A percentile compares a stretch with the other conserved stretches of the same genome.
These are phyloP conservation scores for Athalia rosae DNA, from an alignment of 2,888 invertebrate species.

Conservation along the genomic window DNA sequence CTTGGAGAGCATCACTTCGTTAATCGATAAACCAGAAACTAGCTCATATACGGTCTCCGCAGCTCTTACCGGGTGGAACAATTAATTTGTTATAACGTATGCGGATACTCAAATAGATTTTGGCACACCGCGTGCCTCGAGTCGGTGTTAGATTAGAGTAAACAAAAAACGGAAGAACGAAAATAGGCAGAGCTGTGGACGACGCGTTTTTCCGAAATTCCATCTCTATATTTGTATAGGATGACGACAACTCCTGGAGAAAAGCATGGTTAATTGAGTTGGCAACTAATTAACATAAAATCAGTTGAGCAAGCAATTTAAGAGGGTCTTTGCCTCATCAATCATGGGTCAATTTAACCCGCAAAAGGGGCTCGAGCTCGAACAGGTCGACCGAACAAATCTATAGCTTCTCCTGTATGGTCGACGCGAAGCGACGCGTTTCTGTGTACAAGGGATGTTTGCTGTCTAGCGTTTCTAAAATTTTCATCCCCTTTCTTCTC, in stretches of 20 bases:
- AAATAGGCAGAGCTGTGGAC: no score
- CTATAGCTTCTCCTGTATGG: neutral
- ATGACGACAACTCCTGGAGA: neutral
- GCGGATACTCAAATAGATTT: no score
- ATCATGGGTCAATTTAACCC: slow-evolving; percentile 34
- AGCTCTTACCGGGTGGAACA: no score
- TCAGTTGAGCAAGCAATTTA: slow-evolving; percentile 22
- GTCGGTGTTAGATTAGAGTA: no score
- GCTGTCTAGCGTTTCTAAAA: slow-evolving; percentile 28
- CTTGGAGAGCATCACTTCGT: neutral
- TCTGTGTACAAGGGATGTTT: slow-evolving; percentile 31
- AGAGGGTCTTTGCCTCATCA: slow-evolving; percentile 16
- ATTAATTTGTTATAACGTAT: no score
- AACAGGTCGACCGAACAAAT: neutral
- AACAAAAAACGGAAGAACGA: no score
- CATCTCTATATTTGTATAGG: no score
- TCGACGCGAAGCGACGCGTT: neutral
- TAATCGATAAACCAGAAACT: slow-evolving; percentile 16
- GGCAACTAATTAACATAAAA: slow-evolving; percentile 25
- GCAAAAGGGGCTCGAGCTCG: slow-evolving; percentile 14
- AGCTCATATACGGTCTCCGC: neutral
- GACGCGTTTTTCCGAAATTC: no score
- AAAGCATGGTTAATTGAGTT: neutral
- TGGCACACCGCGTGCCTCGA: no score
- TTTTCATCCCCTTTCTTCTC: no score